Base-by-base conservation (phyloP, 2,888 invertebrate species). In the Bedellia somnulentella region DNA sequence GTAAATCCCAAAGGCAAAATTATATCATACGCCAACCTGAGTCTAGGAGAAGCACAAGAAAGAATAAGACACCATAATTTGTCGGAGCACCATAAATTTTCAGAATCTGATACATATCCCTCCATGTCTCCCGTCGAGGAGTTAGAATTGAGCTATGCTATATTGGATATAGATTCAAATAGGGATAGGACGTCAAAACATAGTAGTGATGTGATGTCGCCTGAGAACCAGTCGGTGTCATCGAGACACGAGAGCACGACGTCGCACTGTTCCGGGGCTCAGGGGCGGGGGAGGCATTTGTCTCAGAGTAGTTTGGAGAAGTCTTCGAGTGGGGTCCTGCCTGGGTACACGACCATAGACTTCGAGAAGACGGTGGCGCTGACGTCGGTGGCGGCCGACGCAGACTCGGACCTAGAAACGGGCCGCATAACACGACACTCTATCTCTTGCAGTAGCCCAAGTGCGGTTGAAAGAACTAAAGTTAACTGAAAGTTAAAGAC, bases 341-440 rank as follows among this genome's bases (percentile, higher is more conserved):
- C 84, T 42, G 87, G 89, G 29, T 95, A 94, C 53, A 91, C 91
- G 5, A 89, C 89, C 1, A 97, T 96, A 44, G 96, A 96, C 68
- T 95, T 96, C 61, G 87, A 93, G 47, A 91, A 90, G 70, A 96
- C 96, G 0, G 88, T 87, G 31, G 95, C 95, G 13, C 78, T 96
- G 15, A 89, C 89, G 12, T 88, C 91, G 15, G 87, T 86, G 17
- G 86, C 87, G 44, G 81, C 85, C 12, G 80, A 80, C 28, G 76
- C 80, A 32, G 87, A 87, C 49, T 89, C 46, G 87, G 87, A 28
- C 81, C 82, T 27, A 80, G 92, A 26, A 89, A 88, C 54, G 89
- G 89, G 9, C 80, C 92, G 33, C 91, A 92, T 53, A 89, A 89
- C n/a, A n/a, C n/a, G n/a, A n/a, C n/a, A n/a, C 60, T 90, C 90